These are phyloP conservation scores for Mus spicilegus DNA, from an alignment of 2,113 vertebrate genomes.

Conservation along the genomic window DNA sequence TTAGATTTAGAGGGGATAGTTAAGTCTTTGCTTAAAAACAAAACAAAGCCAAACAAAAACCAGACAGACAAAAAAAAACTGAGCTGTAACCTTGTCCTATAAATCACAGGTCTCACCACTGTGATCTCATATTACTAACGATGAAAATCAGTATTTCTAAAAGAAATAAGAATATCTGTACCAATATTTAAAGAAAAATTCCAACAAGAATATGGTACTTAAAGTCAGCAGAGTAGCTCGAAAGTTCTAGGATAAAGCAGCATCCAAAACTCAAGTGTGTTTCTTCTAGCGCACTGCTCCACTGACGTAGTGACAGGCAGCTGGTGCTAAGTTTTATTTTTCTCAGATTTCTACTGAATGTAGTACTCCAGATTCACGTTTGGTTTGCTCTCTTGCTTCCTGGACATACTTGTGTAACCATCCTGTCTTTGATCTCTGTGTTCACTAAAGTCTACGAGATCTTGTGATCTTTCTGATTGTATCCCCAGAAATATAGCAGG, in stretches of 20 bases:
- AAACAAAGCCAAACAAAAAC: neutral
- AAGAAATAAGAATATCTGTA: neutral
- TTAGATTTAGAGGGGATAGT: neutral
- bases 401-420: neutral
- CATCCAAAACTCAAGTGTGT: neutral
- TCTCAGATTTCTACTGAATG: neutral
- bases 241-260: neutral
- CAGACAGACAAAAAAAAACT: neutral
- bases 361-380: neutral
- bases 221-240: neutral
- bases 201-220: neutral
- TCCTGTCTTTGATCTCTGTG: neutral
- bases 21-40: neutral
- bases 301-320: neutral
- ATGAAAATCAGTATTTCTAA: constrained; percentile 22
- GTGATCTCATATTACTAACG: neutral
- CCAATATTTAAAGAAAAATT: neutral
- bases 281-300: neutral
- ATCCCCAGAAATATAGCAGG: neutral
- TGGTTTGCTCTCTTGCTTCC: neutral
- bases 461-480: neutral
- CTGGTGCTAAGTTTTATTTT: neutral
- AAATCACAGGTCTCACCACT: neutral
- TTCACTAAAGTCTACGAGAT: neutral
- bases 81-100: neutral